These are phyloP conservation scores for Elephantulus edwardii DNA, from an alignment of 2,113 vertebrate species.

Conservation along the genomic window DNA sequence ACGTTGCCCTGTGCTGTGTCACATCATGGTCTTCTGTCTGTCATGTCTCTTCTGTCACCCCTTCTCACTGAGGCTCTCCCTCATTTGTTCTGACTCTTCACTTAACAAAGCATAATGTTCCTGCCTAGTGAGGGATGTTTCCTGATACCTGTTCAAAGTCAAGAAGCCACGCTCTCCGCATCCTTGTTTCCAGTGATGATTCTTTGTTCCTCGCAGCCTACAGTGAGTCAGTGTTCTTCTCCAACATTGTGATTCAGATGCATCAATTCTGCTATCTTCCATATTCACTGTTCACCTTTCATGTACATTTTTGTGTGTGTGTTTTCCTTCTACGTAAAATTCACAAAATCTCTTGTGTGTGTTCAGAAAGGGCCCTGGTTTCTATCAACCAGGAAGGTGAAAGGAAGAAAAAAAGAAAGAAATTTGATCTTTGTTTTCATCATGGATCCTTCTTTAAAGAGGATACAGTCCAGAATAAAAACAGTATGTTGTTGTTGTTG, in stretches of 20 bases:
- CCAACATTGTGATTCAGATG: neutral
- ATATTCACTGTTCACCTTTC: neutral
- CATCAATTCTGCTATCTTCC: neutral
- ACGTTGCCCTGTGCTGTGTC: neutral
- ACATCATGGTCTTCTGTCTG: neutral
- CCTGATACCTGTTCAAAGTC: neutral
- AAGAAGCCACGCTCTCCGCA: neutral
- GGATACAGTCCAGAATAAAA: slow-evolving; percentile 23
- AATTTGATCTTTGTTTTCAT: slow-evolving; percentile 53
- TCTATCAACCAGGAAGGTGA: slow-evolving; percentile 2
- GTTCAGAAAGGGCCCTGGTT: neutral
- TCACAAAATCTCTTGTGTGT: neutral
- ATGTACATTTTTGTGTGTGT: neutral
- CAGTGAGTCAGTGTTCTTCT: neutral
- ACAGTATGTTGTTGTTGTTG: neutral
- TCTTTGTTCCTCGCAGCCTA: neutral
- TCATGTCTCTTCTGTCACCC: neutral
- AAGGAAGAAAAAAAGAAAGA: slow-evolving; percentile 3
- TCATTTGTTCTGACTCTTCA: neutral
- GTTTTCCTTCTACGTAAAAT: slow-evolving; percentile 17
- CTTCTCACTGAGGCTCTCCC: neutral
- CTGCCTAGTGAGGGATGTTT: neutral
- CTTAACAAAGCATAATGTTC: neutral
- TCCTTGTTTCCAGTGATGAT: neutral
- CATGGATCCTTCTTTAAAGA: slow-evolving; percentile 1